Conservation (phyloP, 2,113 vertebrate species). For the Gasterosteus aculeatus region DNA sequence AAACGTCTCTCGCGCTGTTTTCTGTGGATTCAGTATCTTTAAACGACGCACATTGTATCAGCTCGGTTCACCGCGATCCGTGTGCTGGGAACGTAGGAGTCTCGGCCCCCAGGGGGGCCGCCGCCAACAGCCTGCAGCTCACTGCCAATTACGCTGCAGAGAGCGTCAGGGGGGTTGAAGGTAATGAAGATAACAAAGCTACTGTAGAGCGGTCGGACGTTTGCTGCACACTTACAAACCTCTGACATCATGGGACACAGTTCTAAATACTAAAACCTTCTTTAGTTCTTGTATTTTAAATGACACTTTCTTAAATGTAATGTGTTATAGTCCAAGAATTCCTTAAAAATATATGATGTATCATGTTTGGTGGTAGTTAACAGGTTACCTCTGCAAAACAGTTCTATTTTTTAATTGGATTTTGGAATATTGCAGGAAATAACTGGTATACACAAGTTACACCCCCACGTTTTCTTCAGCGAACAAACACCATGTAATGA, state of each 20-base stretch:
- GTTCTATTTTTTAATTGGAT: too few species aligned
- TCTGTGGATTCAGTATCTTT: background rate
- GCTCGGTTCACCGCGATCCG: slow-evolving; percentile 1
- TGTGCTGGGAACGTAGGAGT: slow-evolving; percentile 18
- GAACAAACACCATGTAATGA: background rate
- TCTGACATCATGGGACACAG: slow-evolving; percentile 3
- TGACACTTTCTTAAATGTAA: too few species aligned
- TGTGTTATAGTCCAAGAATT: too few species aligned
- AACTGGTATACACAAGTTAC: too few species aligned
- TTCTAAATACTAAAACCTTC: too few species aligned
- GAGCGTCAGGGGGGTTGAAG: background rate
- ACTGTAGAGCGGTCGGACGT: background rate
- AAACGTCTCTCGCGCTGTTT: background rate
- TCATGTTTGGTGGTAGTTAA: background rate
- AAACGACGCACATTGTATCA: background rate
- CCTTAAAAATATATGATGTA: background rate
- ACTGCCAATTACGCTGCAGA: slow-evolving; percentile 31
- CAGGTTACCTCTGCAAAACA: too few species aligned
- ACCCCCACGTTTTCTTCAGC: background rate
- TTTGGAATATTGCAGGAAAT: too few species aligned
- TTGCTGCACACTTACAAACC: slow-evolving; percentile 14
- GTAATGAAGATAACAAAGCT: slow-evolving; percentile 46
- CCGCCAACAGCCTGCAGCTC: slow-evolving; percentile 34
- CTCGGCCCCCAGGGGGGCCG: background rate
- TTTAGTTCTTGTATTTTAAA: too few species aligned